Conservation (phyloP, 2,797 vertebrate genomes). For the Oryzias sinensis region DNA sequence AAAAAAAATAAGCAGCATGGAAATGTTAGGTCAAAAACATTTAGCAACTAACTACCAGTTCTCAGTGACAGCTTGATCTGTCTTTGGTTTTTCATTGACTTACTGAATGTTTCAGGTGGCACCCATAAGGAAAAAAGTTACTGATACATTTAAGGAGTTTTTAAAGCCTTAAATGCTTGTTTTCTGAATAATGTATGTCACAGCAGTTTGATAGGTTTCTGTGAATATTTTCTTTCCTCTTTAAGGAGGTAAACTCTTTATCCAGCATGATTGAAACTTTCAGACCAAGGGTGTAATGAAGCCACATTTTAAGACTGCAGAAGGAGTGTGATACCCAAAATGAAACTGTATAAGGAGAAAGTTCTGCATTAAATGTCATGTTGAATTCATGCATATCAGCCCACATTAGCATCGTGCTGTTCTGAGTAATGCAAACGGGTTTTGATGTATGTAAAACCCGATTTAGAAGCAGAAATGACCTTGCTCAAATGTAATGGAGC, state of each 20-base stretch:
- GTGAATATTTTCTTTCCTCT: neutral
- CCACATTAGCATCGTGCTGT: constrained; percentile 29
- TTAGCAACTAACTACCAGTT: too few species aligned
- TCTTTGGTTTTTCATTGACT: too few species aligned
- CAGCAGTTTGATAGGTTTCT: neutral
- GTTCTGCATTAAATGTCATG: constrained; percentile 49
- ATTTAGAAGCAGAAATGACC: constrained; percentile 21
- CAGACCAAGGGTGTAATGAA: neutral
- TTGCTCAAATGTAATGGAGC: constrained; percentile 21
- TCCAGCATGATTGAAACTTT: neutral
- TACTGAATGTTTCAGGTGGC: too few species aligned
- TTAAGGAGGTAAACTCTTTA: neutral
- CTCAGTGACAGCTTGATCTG: too few species aligned
- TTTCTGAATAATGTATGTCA: neutral
- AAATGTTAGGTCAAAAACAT: too few species aligned
- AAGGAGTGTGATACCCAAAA: constrained; percentile 2
- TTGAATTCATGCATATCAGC: constrained; percentile 51
- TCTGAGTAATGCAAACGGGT: constrained; percentile 28
- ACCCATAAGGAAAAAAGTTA: too few species aligned
- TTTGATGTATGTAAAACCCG: constrained; percentile 35
- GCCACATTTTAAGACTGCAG: constrained; percentile 16
- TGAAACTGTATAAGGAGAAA: constrained; percentile 11
- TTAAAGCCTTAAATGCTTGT: too few species aligned
- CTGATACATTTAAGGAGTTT: too few species aligned
- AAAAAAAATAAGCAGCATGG: too few species aligned